Percentiles rank a stretch among this genome's conserved stretches.
Evolutionary conservation across 1,140 invertebrate genomes (phyloP).

Genomic region (Pentalonia nigronervosa): DNA sequence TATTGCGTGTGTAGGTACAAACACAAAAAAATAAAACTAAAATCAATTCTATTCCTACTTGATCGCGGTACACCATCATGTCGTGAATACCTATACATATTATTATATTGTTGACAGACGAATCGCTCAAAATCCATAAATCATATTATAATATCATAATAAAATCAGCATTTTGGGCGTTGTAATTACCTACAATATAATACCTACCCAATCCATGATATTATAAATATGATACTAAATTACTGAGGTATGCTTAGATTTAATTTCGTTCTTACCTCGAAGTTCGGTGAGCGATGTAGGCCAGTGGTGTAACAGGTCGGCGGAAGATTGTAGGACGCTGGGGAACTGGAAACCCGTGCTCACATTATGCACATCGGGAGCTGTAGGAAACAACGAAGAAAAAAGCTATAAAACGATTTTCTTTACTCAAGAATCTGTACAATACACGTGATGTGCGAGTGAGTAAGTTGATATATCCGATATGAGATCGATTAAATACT

Average conservation of each 20-base stretch:
- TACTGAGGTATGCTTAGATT: background rate
- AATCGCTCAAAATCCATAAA: background rate
- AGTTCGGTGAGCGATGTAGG: slow-evolving; percentile 62
- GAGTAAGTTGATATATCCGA: background rate
- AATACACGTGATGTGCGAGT: background rate
- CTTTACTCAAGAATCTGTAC: background rate
- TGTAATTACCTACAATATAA: background rate
- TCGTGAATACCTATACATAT: background rate
- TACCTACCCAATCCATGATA: background rate
- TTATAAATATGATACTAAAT: background rate
- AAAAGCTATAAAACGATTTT: background rate
- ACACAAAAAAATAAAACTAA: background rate
- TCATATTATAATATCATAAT: too few species aligned
- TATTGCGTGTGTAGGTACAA: background rate
- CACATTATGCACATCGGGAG: slow-evolving; percentile 44
- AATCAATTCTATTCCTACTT: background rate
- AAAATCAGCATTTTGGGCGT: background rate
- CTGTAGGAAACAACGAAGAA: background rate
- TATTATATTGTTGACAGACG: background rate
- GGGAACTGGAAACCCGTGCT: slow-evolving; percentile 50
- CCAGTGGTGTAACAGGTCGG: slow-evolving; percentile 61
- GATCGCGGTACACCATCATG: background rate
- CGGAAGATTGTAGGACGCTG: slow-evolving; percentile 35
- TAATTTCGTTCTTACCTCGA: slow-evolving; percentile 60
- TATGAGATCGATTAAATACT: background rate